Evolutionary conservation across 2,888 invertebrate species (phyloP).

Genomic region (Drosophila falleni): DNA sequence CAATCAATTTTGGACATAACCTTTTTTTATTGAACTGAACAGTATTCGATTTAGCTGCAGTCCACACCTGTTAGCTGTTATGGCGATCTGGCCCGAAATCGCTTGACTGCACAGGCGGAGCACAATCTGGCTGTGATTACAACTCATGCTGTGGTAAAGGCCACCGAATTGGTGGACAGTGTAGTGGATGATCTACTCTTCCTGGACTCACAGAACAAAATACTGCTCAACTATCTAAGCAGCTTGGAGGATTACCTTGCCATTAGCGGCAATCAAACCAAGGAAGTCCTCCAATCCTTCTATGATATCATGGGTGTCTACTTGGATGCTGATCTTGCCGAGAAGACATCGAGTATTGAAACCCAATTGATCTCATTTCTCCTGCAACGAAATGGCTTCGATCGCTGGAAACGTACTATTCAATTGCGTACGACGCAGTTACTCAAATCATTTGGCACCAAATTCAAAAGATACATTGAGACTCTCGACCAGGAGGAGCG

Average conservation of each 20-base stretch:
- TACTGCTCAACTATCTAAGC: conserved; percentile 46
- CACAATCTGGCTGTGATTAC: conserved; percentile 52
- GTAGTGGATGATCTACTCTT: conserved; percentile 65
- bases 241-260: conserved; percentile 50
- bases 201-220: conserved; percentile 59
- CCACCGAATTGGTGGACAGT: conserved; percentile 57
- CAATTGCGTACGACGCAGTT: conserved; percentile 51
- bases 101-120: conserved; percentile 57
- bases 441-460: conserved; percentile 47
- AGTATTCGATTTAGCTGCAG: conserved; percentile 3
- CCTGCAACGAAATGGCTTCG: conserved; percentile 66
- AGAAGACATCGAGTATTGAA: conserved; percentile 52
- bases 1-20: background rate
- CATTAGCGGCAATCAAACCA: conserved; percentile 44
- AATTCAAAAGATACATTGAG: conserved; percentile 37
- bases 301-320: conserved; percentile 53
- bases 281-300: conserved; percentile 42
- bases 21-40: background rate
- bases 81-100: conserved; percentile 55
- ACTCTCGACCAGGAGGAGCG: conserved; percentile 62
- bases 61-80: conserved; percentile 11
- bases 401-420: conserved; percentile 69
- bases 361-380: conserved; percentile 62
- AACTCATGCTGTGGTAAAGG: conserved; percentile 49
- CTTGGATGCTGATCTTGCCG: conserved; percentile 57